Percentiles rank a stretch among this genome's conserved stretches.
phyloP scores from a whole-genome alignment of 2,888 invertebrate genomes.

The Eilema sororculum region DNA sequence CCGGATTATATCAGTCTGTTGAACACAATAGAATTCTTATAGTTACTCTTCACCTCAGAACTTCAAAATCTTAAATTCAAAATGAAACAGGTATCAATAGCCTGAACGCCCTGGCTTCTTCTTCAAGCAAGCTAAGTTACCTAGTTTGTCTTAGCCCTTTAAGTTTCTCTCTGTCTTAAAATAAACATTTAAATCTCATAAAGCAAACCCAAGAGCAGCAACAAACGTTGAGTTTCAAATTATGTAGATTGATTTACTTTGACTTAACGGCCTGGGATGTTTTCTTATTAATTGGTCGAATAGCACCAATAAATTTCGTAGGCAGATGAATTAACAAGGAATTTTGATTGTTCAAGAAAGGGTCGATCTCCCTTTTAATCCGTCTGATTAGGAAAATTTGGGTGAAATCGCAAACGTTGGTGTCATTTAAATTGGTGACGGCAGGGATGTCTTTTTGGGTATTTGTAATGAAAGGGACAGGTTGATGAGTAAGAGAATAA shows the following conservation, averaged over 20 bases:
- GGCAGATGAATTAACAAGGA: conserved; percentile 27
- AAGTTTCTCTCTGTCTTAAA: background rate
- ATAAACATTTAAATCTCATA: conserved; percentile 10
- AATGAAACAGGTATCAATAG: background rate
- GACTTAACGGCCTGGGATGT: conserved; percentile 25
- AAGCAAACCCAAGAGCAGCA: background rate
- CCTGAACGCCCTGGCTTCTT: background rate
- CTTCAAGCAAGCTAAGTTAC: background rate
- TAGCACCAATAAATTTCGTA: conserved; percentile 22
- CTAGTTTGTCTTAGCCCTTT: background rate
- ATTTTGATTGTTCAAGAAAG: conserved; percentile 34
- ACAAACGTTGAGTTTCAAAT: conserved; percentile 31
- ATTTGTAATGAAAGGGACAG: conserved; percentile 18
- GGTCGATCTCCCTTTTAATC: conserved; percentile 27
- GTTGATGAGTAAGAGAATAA: conserved; percentile 12
- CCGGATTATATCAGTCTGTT: too few species aligned
- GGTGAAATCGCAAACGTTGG: conserved; percentile 24
- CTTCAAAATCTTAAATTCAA: too few species aligned
- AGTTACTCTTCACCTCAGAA: too few species aligned
- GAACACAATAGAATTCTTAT: too few species aligned
- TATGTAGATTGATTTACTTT: conserved; percentile 39
- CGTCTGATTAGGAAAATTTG: conserved; percentile 38
- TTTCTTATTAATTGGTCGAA: conserved; percentile 37
- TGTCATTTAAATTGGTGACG: conserved; percentile 25
- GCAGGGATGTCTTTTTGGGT: conserved; percentile 19